Evolutionary conservation across 2,888 invertebrate species (phyloP), one percentile per base, ranked within the genome.

Genomic region (Malthinus flaveolus): DNA sequence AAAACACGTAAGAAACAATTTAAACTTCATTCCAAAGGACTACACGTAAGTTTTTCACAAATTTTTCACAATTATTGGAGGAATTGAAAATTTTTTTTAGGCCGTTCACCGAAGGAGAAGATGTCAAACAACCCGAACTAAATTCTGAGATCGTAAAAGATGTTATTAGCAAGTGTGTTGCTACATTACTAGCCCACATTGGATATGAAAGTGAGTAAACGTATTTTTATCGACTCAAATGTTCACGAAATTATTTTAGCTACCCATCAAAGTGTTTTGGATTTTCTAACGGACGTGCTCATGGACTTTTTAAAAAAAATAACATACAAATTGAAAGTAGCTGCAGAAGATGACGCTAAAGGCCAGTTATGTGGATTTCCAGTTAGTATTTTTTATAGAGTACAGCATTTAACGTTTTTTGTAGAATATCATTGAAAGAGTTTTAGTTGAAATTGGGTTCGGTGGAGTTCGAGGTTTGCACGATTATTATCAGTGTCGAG

Each of bases 341-440:
- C 84, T 6, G 77, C 80, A 1, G 84, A 86, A 67, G 81, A 82
- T 59, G 80, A 80, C 58, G 78, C 81, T 54, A 73, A 71, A 45
- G 69, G 75, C 49, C 73, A 75, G 45, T 57, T 65, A 12, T 68
- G 76, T 54, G 80, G 80, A 12, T 84, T 84, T 76, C 82, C 83
- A 8, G 83, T 84, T 74, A 71, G 75, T 71, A 33, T 15, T 10
- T 33, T 7, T 7, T 6, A 9, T 39, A 42, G 1, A 2, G 3
- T 1, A 9, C 36, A 11, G 7, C 13, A 15, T 15, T 23, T 23
- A 3, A 23, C n/a, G n/a, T 3, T 23, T 23, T 57, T 69, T 69
- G n/a, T 62, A 87, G 86, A 84, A 86, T 74, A 79, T 81, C 12
- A 74, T 85, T 66, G 86, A 87, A 68, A 80, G 84, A 69, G 84